Percentiles rank a stretch among this genome's conserved stretches.
These are phyloP conservation scores for Papilio dardanus DNA, from an alignment of 1,140 invertebrate species.

Conservation along the genomic window DNA sequence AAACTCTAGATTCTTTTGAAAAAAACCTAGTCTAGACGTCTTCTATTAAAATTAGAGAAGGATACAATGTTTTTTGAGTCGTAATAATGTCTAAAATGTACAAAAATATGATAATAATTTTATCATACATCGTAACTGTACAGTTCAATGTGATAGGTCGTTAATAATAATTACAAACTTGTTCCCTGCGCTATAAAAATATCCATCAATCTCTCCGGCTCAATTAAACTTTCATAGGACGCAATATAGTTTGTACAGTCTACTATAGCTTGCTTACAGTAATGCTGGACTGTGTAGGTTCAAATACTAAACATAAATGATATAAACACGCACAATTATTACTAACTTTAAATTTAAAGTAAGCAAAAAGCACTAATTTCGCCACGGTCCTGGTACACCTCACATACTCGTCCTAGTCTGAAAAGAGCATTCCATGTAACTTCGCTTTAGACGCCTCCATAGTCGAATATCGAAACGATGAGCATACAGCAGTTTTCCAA, in stretches of 20 bases:
- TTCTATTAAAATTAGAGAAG: too few relatives aligned
- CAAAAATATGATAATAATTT: background rate
- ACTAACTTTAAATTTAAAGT: too few relatives aligned
- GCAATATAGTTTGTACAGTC: background rate
- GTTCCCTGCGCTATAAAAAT: conserved; percentile 9
- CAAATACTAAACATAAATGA: background rate
- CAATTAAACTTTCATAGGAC: conserved; percentile 10
- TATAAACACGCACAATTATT: background rate
- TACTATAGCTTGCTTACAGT: background rate
- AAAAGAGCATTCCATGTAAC: too few relatives aligned
- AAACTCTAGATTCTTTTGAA: too few relatives aligned
- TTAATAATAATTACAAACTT: conserved; percentile 10
- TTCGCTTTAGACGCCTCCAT: too few relatives aligned
- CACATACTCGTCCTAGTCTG: too few relatives aligned
- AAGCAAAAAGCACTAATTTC: too few relatives aligned
- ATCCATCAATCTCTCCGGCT: conserved; percentile 11
- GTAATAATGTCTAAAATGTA: background rate
- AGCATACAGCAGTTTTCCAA: too few relatives aligned
- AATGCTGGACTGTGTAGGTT: background rate
- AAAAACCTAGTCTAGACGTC: background rate
- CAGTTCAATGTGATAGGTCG: background rate
- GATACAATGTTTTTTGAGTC: too few relatives aligned
- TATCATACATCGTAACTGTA: background rate
- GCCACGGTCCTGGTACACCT: too few relatives aligned
- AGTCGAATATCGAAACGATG: too few relatives aligned